These are phyloP conservation scores for Onychostoma macrolepis DNA, from an alignment of 2,113 vertebrate genomes.

Conservation along the genomic window DNA sequence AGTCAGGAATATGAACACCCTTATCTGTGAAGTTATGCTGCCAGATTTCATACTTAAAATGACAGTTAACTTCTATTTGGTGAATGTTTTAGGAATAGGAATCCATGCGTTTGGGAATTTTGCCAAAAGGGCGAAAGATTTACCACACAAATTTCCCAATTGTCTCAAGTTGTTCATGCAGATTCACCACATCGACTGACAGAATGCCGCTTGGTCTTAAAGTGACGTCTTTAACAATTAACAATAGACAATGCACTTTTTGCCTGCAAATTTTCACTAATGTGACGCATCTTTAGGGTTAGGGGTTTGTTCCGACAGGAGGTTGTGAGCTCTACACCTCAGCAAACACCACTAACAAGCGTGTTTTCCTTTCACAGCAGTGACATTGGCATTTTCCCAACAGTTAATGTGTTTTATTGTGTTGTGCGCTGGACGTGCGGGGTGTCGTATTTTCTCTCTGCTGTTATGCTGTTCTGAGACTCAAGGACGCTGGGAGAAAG, in stretches of 20 bases:
- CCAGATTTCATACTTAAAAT: neutral
- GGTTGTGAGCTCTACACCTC: neutral
- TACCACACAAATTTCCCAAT: neutral
- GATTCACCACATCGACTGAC: neutral
- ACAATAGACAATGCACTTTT: neutral
- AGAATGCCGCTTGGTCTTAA: neutral
- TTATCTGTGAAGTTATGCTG: neutral
- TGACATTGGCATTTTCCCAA: constrained; percentile 31
- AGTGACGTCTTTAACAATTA: neutral
- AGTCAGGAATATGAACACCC: neutral
- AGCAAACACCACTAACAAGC: neutral
- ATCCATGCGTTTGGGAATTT: neutral
- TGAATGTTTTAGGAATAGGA: neutral
- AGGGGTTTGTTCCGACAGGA: neutral
- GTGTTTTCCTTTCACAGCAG: neutral
- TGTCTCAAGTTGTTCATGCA: neutral
- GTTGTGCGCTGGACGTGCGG: neutral
- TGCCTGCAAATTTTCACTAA: neutral
- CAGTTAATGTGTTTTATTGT: constrained; percentile 21
- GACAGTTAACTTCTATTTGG: neutral
- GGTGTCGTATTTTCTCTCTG: constrained; percentile 19
- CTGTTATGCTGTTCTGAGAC: neutral
- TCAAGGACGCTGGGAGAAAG: constrained; percentile 6
- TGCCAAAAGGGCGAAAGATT: accelerated
- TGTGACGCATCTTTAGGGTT: neutral